Conservation (phyloP, 2,888 invertebrate genomes). For the Morpho deidamia region DNA sequence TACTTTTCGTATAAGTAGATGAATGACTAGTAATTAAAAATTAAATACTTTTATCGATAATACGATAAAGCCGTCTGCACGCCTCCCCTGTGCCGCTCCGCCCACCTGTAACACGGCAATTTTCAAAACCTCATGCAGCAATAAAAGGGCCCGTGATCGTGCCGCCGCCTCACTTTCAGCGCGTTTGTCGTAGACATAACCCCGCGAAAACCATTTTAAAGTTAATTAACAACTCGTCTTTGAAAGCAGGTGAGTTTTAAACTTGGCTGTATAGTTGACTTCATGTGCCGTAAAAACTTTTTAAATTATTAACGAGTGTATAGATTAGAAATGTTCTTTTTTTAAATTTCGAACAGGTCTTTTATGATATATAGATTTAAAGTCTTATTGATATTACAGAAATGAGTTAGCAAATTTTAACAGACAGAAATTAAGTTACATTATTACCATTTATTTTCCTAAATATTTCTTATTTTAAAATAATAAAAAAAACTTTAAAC, state of each 20-base stretch:
- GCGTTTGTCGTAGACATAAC: slow-evolving; percentile 10
- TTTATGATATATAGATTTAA: background rate
- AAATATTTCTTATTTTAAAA: too few relatives aligned
- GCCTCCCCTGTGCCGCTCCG: slow-evolving; percentile 23
- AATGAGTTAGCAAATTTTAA: too few relatives aligned
- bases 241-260: slow-evolving; percentile 20
- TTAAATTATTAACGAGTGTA: background rate
- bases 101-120: slow-evolving; percentile 37
- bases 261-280: background rate
- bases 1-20: too few relatives aligned
- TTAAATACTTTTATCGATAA: background rate
- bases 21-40: background rate
- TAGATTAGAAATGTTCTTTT: background rate
- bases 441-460: too few relatives aligned
- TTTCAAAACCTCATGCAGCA: slow-evolving; percentile 24
- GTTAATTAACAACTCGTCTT: slow-evolving; percentile 17
- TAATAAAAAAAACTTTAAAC: too few relatives aligned
- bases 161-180: slow-evolving; percentile 19
- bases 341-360: background rate
- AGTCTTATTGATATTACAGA: too few relatives aligned
- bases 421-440: too few relatives aligned
- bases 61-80: slow-evolving; percentile 14
- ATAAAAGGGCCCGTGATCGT: slow-evolving; percentile 25
- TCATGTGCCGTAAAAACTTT: background rate
- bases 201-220: slow-evolving; percentile 15